phyloP scores from a whole-genome alignment of 1,140 invertebrate species.

The Drosophila sp. region DNA sequence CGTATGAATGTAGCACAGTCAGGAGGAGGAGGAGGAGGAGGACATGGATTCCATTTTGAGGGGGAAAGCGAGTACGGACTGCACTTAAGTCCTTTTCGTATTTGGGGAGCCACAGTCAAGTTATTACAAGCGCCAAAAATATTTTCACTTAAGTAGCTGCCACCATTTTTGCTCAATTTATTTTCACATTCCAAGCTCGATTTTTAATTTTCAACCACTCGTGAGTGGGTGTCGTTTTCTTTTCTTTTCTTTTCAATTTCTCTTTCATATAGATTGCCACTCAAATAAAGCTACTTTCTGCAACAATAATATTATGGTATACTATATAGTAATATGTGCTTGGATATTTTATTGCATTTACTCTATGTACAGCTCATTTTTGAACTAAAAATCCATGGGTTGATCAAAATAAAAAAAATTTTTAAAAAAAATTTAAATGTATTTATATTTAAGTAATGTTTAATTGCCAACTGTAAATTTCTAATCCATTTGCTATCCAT shows the following conservation, averaged over 20 bases:
- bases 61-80: conserved; percentile 1
- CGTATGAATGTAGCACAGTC: conserved; percentile 69
- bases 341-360: conserved; percentile 15
- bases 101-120: conserved; percentile 79
- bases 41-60: conserved; percentile 25
- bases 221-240: conserved; percentile 44
- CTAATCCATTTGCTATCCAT: not conserved
- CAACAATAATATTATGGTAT: conserved; percentile 23
- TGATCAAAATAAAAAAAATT: no score
- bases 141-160: conserved; percentile 82
- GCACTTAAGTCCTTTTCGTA: conserved; percentile 74
- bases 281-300: conserved; percentile 17
- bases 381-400: conserved; percentile 1
- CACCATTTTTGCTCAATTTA: conserved; percentile 79
- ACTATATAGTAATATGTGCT: no score
- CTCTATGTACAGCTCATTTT: not conserved
- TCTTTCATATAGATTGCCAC: conserved; percentile 7
- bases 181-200: conserved; percentile 61
- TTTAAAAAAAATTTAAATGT: no score
- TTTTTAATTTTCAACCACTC: conserved; percentile 45
- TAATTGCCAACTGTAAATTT: not conserved
- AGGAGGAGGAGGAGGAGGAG: not conserved
- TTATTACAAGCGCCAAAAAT: conserved; percentile 80
- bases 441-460: not conserved
- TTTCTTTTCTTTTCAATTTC: conserved; percentile 49